Evolutionary conservation across 53 echinoderm and acorn worm genomes (phyloP).

Genomic region (Paracentrotus lividus): DNA sequence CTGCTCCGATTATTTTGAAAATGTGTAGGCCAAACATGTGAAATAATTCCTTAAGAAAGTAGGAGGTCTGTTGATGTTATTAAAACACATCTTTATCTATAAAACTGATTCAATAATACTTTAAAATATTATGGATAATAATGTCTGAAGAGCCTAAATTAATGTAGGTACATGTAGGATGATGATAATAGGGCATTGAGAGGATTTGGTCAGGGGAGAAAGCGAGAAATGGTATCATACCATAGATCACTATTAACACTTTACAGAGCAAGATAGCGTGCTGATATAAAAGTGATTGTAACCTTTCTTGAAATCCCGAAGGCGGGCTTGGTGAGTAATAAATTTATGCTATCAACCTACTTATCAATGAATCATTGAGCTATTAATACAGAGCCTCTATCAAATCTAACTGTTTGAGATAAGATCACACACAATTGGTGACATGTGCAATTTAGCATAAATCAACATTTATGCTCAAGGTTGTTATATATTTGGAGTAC

Average conservation of each 20-base stretch:
- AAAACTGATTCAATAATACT: no score
- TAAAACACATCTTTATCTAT: no score
- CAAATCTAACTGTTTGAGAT: constrained; percentile 12
- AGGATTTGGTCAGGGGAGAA: background rate
- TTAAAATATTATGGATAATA: no score
- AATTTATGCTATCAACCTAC: background rate
- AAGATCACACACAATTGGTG: constrained; percentile 8
- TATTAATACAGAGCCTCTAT: constrained; percentile 15
- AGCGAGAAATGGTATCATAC: background rate
- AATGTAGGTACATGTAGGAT: background rate
- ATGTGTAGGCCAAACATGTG: no score
- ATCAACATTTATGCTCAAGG: background rate
- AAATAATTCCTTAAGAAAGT: no score
- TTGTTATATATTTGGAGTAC: background rate
- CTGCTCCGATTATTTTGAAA: no score
- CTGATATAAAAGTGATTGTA: constrained; percentile 36
- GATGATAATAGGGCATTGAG: background rate
- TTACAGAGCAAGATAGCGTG: background rate
- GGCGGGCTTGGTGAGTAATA: constrained; percentile 3
- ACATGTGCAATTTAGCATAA: background rate
- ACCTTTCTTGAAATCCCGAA: constrained; percentile 27
- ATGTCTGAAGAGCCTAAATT: background rate
- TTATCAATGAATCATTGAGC: background rate
- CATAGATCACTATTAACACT: background rate
- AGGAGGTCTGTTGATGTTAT: no score